Evolutionary conservation across 2,888 invertebrate species (phyloP), one percentile per base, ranked within the genome.

Genomic region (Brenthis daphne): DNA sequence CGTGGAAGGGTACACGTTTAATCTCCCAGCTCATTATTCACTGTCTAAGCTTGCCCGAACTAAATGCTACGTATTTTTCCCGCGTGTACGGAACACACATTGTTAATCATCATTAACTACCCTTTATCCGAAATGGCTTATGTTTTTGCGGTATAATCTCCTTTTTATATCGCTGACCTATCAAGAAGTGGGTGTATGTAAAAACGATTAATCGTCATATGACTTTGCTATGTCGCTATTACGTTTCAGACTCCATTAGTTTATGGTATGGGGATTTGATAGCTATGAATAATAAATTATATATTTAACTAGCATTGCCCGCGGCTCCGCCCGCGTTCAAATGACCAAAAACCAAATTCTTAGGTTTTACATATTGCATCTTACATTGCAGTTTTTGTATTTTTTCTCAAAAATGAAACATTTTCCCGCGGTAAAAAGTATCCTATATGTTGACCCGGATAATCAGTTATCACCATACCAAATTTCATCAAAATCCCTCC

Each of bases 81-180:
- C 56, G 60, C 71, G 65, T 69, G 72, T 69, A 67, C 64, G 68
- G 54, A 69, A 64, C 70, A 73, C 71, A 65, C 70, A 67, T 58
- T 66, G 64, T 70, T 74, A 69, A 72, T 74, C 72, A 69, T 71
- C 70, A 72, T 72, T 72, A 73, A 69, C 67, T 68, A 51, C 61
- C 67, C 67, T 67, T 67, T 67, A 61, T 61, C 55, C 65, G 53
- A 61, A 61, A 60, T 56, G 67, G 56, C 55, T 61, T 61, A 56
- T 67, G 67, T 61, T 67, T 67, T 66, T 66, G 66, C 66, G 51
- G 57, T 55, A 16, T n/a, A 67, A 61, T 55, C 60, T 60, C 67
- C 55, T 67, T 67, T 67, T 67, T 67, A 67, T 50, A 61, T 47
- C 43, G 54, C 50, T 56, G 61, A 61, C 60, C 61, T 50, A 61